phyloP scores from a whole-genome alignment of 2,113 vertebrate genomes.

The Dromas ardeola region DNA sequence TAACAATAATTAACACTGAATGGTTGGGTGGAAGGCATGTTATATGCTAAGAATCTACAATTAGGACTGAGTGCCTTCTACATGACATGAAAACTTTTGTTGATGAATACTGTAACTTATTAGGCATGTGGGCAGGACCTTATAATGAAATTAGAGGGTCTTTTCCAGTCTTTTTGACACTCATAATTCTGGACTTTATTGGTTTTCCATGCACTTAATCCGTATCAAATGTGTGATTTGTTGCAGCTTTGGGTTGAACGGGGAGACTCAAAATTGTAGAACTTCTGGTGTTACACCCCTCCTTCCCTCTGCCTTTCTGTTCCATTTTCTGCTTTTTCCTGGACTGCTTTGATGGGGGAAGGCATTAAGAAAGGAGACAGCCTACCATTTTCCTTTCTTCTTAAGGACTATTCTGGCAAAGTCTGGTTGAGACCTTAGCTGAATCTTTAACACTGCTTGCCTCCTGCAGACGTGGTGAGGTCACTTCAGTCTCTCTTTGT shows the following conservation, averaged over 20 bases:
- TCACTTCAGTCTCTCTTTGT: neutral
- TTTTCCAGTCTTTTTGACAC: neutral
- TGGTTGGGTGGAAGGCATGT: neutral
- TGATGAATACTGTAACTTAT: neutral
- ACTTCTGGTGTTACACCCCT: neutral
- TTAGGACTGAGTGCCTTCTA: neutral
- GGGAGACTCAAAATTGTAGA: neutral
- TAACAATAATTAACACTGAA: constrained; percentile 50
- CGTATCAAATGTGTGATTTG: neutral
- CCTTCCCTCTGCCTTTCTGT: neutral
- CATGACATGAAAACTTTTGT: neutral
- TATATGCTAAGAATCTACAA: neutral
- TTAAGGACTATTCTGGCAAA: neutral
- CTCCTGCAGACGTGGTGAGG: neutral
- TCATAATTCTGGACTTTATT: neutral
- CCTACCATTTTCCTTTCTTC: neutral
- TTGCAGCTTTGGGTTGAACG: neutral
- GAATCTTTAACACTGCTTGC: neutral
- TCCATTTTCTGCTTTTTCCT: neutral
- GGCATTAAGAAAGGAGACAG: neutral
- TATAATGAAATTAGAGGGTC: neutral
- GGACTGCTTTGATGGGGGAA: neutral
- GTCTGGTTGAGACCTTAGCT: neutral
- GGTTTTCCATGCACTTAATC: neutral
- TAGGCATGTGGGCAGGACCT: neutral